Evolutionary conservation across 1,140 invertebrate species (phyloP).

Genomic region (Oryctes rhinoceros): DNA sequence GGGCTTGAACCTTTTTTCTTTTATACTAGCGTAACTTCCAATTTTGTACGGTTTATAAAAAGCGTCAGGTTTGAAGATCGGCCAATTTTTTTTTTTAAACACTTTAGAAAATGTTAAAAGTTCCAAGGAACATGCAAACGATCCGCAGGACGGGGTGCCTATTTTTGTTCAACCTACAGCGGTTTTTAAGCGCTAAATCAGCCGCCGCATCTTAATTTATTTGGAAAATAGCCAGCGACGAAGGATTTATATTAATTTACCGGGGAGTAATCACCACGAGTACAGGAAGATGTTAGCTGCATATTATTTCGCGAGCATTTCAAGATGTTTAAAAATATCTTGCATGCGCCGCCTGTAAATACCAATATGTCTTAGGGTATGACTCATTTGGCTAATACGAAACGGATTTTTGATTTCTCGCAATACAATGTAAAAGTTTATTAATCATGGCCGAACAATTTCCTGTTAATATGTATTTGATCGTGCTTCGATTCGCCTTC

Average conservation of each 20-base stretch:
- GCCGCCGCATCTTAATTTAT: neutral
- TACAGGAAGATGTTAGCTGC: neutral
- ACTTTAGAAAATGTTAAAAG: neutral
- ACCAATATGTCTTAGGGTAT: no score
- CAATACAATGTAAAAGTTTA: no score
- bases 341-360: neutral
- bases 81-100: neutral
- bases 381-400: neutral
- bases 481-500: no score
- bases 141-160: neutral
- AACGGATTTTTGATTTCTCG: neutral
- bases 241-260: neutral
- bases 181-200: neutral
- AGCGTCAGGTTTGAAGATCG: neutral
- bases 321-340: conserved; percentile 1
- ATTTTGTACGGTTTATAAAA: conserved; percentile 3
- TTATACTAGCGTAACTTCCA: neutral
- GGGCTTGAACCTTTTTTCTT: no score
- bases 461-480: no score
- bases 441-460: no score
- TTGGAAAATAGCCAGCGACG: conserved; percentile 12
- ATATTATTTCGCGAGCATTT: conserved; percentile 1
- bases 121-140: neutral
- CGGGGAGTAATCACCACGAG: neutral
- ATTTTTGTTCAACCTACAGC: neutral